These are phyloP conservation scores for Oncorhynchus kisutch DNA, from an alignment of 2,113 vertebrate species.

Conservation along the genomic window DNA sequence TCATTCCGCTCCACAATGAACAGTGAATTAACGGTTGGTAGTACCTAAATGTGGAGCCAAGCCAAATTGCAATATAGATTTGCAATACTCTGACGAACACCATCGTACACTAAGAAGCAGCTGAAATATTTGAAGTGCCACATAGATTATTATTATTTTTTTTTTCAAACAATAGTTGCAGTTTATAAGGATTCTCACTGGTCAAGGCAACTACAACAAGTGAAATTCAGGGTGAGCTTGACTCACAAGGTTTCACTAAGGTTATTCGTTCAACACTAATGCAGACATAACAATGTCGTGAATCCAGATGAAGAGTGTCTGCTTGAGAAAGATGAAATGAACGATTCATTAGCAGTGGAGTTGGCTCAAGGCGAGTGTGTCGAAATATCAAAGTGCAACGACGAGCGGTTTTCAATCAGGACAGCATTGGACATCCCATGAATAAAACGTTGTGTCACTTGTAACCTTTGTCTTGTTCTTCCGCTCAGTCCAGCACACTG, in stretches of 20 bases:
- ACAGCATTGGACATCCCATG: no score
- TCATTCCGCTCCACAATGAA: not conserved
- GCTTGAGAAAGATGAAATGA: slow-evolving; percentile 6
- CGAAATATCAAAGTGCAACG: not conserved
- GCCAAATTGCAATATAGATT: slow-evolving; percentile 10
- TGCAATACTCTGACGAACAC: not conserved
- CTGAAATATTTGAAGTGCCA: not conserved
- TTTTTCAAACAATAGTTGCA: not conserved
- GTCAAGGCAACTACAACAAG: not conserved
- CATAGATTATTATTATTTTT: not conserved
- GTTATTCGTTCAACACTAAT: slow-evolving; percentile 35
- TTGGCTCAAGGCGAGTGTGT: not conserved
- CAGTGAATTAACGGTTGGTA: slow-evolving; percentile 17
- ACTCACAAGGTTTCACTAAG: slow-evolving; percentile 29
- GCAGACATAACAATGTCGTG: slow-evolving; percentile 37
- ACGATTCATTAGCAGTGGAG: no score
- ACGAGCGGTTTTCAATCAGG: no score
- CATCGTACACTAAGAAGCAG: not conserved
- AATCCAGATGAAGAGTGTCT: slow-evolving; percentile 32
- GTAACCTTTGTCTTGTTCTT: slow-evolving; percentile 6
- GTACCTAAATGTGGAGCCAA: not conserved
- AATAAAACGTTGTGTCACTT: not conserved
- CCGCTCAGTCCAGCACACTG: not conserved
- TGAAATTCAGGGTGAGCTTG: slow-evolving; percentile 28
- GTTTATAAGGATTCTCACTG: not conserved